Evolutionary conservation across 2,888 invertebrate species (phyloP).

Genomic region (Diarsia dahlii): DNA sequence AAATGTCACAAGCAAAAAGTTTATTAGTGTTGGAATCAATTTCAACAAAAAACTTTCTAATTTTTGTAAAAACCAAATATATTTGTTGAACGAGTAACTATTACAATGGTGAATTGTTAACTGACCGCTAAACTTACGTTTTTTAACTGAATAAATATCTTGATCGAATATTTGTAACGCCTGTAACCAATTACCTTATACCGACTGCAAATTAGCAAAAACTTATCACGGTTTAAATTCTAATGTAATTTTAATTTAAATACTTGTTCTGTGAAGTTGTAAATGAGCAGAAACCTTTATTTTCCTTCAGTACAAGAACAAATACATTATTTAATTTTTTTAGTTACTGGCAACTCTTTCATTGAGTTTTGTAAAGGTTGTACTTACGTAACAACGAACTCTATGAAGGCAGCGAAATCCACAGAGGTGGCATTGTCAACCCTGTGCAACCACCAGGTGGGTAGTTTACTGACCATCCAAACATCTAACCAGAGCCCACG

Average conservation of each 20-base stretch:
- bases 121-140: constrained; percentile 14
- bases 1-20: background rate
- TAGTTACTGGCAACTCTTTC: background rate
- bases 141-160: constrained; percentile 38
- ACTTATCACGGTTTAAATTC: constrained; percentile 46
- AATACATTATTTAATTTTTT: constrained; percentile 19
- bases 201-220: constrained; percentile 45
- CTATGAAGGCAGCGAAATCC: background rate
- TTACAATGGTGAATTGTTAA: constrained; percentile 32
- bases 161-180: constrained; percentile 48
- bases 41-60: constrained; percentile 7
- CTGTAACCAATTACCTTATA: constrained; percentile 55
- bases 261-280: constrained; percentile 42
- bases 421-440: background rate
- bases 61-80: constrained; percentile 36
- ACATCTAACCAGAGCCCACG: background rate
- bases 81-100: constrained; percentile 18
- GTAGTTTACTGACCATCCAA: background rate
- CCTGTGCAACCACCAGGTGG: too few species aligned
- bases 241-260: constrained; percentile 54
- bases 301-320: constrained; percentile 36
- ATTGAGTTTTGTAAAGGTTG: background rate
- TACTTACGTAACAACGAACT: background rate
- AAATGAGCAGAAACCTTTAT: constrained; percentile 40
- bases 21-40: too few species aligned